Percentiles rank a stretch among this genome's conserved stretches.
These are phyloP conservation scores for Xenopus petersii DNA, from an alignment of 2,797 vertebrate genomes.

Conservation along the genomic window DNA sequence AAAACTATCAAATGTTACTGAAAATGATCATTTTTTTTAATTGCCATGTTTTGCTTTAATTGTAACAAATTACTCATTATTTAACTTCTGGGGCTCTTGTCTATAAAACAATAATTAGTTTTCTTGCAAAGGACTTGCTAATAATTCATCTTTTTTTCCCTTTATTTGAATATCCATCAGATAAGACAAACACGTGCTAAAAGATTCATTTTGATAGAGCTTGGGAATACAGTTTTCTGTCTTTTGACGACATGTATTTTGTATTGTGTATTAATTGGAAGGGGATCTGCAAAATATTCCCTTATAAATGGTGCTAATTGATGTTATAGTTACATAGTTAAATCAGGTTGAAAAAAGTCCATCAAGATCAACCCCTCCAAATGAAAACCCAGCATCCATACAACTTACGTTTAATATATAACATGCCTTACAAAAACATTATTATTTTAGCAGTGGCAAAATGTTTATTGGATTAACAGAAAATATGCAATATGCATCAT, in stretches of 20 bases:
- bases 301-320: too few species aligned
- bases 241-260: neutral
- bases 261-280: neutral
- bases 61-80: conserved; percentile 41
- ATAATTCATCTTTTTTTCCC: neutral
- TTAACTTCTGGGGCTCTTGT: conserved; percentile 42
- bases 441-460: too few species aligned
- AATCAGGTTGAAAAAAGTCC: too few species aligned
- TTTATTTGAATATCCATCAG: neutral
- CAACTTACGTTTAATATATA: too few species aligned
- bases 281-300: too few species aligned
- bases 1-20: conserved; percentile 32
- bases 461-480: too few species aligned
- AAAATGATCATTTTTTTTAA: conserved; percentile 8
- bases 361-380: too few species aligned
- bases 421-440: too few species aligned
- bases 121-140: rapidly evolving
- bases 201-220: neutral
- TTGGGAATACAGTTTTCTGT: neutral
- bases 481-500: too few species aligned
- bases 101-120: conserved; percentile 25
- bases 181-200: neutral
- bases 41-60: conserved; percentile 51
- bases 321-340: too few species aligned
- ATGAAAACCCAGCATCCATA: too few species aligned